Base-by-base conservation (phyloP, 2,113 vertebrate genomes). In the Sylvietta virens region DNA sequence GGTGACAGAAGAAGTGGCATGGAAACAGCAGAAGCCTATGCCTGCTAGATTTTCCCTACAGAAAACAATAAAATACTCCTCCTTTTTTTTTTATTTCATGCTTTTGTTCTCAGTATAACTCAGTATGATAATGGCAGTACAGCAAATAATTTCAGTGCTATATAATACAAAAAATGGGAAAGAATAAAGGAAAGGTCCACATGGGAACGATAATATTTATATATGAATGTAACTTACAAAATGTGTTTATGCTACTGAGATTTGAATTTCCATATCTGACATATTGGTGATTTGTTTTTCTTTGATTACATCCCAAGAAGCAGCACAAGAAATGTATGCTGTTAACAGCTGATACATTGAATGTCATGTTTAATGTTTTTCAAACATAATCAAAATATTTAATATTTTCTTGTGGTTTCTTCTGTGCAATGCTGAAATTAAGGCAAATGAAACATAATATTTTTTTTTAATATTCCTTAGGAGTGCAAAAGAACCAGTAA, bases 221-320 rank as follows among this genome's bases (percentile, higher is more conserved):
- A 95, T 87, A 85, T 76, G 60, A 92, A 61, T 47, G 28, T 57
- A 73, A 57, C 3, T 8, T 87, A 90, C 51, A 87, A 81, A 95
- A 89, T 92, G 44, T 40, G 45, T 87, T 61, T 77, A 37, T 76
- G 74, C 70, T 94, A 60, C 57, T 81, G 96, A 97, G 94, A 88
- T 92, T 95, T 93, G 82, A 91, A 97, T 95, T 95, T 97, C 94
- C 77, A n/a, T 95, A 94, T 94, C 81, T 94, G 81, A 93, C 77
- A 74, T 72, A 93, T 57, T 81, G 60, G 57, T 96, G 73, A 92
- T 92, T 93, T 97, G 70, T 92, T 95, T 96, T 93, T 53, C 85
- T 95, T 96, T 96, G 85, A 94, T 97, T 96, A 81, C 58, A 78
- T 72, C 85, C 64, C 0, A 1, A 95, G 73, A 69, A 94, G n/a